Evolutionary conservation across 2,797 vertebrate genomes (phyloP).

Genomic region (Cryptoprocta ferox): DNA sequence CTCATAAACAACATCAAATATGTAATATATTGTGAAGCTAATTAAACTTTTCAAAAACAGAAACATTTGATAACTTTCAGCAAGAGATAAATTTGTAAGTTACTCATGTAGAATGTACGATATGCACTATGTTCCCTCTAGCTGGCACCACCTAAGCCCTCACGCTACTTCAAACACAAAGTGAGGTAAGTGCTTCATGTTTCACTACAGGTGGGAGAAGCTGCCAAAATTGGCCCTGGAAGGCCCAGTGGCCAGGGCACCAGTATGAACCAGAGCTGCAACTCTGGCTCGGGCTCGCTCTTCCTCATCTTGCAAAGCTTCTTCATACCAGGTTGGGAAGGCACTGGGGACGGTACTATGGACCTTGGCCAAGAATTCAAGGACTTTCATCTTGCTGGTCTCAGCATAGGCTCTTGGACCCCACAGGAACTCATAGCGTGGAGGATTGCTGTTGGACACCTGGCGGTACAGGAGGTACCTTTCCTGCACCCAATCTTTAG

Average conservation of each 20-base stretch:
- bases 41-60: neutral
- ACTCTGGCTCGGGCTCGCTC: neutral
- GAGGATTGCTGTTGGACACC: neutral
- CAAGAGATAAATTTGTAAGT: neutral
- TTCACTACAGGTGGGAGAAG: neutral
- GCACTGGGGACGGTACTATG: neutral
- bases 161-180: neutral
- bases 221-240: neutral
- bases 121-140: neutral
- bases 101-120: neutral
- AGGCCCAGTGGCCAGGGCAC: rapidly evolving
- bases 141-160: neutral
- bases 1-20: neutral
- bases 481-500: neutral
- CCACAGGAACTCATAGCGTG: conserved; percentile 3
- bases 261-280: neutral
- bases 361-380: conserved; percentile 32
- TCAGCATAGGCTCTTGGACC: neutral
- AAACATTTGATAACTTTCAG: conserved; percentile 19
- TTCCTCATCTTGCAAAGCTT: conserved; percentile 35
- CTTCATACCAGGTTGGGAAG: conserved; percentile 47
- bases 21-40: neutral
- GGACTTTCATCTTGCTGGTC: conserved; percentile 59
- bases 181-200: neutral
- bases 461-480: neutral